Conservation (phyloP, 2,888 invertebrate species). For the Physocephala rufipes region DNA sequence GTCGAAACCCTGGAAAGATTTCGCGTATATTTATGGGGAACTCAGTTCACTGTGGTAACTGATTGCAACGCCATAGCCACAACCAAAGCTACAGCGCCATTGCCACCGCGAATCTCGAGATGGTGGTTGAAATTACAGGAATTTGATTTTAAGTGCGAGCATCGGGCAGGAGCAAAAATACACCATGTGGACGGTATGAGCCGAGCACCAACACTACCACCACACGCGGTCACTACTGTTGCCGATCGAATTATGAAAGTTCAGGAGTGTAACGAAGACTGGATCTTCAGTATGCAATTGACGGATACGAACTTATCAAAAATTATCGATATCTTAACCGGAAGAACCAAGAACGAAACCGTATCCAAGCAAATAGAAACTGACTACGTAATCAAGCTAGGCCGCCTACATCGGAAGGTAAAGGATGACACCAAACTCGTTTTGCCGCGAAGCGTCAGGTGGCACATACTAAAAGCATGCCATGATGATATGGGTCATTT, state of each 20-base stretch:
- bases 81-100: conserved; percentile 9
- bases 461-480: conserved; percentile 40
- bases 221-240: not conserved
- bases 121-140: conserved; percentile 35
- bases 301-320: conserved; percentile 28
- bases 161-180: conserved; percentile 21
- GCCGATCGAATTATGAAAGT: conserved; percentile 24
- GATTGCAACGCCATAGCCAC: conserved; percentile 22
- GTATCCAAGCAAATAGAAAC: conserved; percentile 15
- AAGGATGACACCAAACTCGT: conserved; percentile 39
- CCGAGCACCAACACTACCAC: conserved; percentile 1
- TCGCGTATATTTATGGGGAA: conserved; percentile 37
- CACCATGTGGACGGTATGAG: conserved; percentile 23
- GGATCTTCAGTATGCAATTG: conserved; percentile 26
- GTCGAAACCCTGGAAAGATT: conserved; percentile 45
- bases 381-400: conserved; percentile 32
- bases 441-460: conserved; percentile 40
- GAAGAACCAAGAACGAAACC: not conserved
- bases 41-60: conserved; percentile 26
- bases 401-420: conserved; percentile 32
- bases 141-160: conserved; percentile 15
- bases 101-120: conserved; percentile 16
- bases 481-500: conserved; percentile 47
- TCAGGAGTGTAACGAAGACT: conserved; percentile 18
- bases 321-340: conserved; percentile 1